phyloP scores from a whole-genome alignment of 2,888 invertebrate genomes.

The Phyllotreta cruciferae region DNA sequence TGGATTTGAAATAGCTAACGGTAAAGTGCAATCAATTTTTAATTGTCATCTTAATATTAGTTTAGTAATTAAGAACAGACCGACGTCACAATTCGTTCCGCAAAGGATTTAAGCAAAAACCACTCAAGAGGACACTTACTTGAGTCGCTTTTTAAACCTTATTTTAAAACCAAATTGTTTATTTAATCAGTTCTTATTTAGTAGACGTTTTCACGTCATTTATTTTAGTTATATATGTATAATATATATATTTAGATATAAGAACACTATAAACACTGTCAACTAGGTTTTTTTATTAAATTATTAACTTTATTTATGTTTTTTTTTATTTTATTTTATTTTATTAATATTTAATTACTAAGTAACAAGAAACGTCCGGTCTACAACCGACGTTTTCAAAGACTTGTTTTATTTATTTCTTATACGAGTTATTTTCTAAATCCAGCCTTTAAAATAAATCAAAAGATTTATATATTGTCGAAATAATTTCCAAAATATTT shows the following conservation, averaged over 20 bases:
- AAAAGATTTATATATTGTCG: constrained; percentile 29
- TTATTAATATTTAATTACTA: constrained; percentile 37
- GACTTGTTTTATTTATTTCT: constrained; percentile 23
- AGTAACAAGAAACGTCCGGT: constrained; percentile 33
- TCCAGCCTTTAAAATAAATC: constrained; percentile 35
- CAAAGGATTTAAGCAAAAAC: not conserved
- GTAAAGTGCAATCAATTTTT: constrained; percentile 33
- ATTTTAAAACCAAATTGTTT: constrained; percentile 3
- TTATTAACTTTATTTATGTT: constrained; percentile 34
- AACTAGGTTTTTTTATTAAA: constrained; percentile 31
- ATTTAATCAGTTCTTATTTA: constrained; percentile 23
- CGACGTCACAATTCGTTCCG: constrained; percentile 9
- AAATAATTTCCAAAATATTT: constrained; percentile 18
- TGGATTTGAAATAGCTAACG: constrained; percentile 37
- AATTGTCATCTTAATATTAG: constrained; percentile 34
- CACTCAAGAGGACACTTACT: not conserved
- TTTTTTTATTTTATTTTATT: constrained; percentile 35
- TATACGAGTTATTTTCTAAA: constrained; percentile 34
- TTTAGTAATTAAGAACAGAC: constrained; percentile 20
- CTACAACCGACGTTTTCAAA: constrained; percentile 28
- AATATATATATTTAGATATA: constrained; percentile 23
- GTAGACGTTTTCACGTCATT: constrained; percentile 7
- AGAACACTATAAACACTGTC: constrained; percentile 35
- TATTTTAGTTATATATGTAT: constrained; percentile 29
- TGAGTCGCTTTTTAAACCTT: not conserved